A percentile compares a stretch with the other conserved stretches of the same genome.
These are phyloP conservation scores for Silurus glanis DNA, from an alignment of 2,113 vertebrate species.

Conservation along the genomic window DNA sequence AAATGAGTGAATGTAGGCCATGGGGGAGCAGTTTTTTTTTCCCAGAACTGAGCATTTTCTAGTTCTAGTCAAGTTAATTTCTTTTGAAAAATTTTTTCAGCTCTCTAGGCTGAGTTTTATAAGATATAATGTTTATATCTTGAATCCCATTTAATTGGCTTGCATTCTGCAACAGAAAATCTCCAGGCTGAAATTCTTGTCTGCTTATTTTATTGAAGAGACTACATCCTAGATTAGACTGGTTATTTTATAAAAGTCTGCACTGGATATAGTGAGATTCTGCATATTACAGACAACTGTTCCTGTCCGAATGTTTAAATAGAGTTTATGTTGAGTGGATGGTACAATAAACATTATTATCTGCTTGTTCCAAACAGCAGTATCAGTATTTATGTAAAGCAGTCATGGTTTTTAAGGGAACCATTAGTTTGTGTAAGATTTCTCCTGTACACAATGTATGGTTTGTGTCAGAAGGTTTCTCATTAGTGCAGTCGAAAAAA, in stretches of 20 bases:
- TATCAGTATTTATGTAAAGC: conserved; percentile 53
- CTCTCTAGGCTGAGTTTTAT: background rate
- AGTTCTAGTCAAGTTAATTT: background rate
- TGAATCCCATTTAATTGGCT: background rate
- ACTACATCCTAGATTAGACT: background rate
- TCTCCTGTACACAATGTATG: conserved; percentile 30
- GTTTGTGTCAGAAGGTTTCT: conserved; percentile 15
- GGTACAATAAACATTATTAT: conserved; percentile 50
- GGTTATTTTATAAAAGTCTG: background rate
- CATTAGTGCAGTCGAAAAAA: background rate
- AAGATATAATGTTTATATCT: background rate
- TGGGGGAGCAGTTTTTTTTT: background rate
- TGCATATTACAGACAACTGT: conserved; percentile 26
- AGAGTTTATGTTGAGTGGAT: conserved; percentile 20
- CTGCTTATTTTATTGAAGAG: conserved; percentile 4
- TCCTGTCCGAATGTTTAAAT: conserved; percentile 28
- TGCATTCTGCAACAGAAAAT: background rate
- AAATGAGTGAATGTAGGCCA: background rate
- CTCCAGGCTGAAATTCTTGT: background rate
- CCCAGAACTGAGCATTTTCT: background rate
- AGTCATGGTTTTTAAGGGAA: conserved; percentile 28
- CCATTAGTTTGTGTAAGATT: conserved; percentile 40
- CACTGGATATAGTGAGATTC: background rate
- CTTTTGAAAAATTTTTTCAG: too few relatives aligned
- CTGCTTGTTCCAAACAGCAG: conserved; percentile 31